Evolutionary conservation across 2,888 invertebrate species (phyloP).

Genomic region (Apoda limacodes): DNA sequence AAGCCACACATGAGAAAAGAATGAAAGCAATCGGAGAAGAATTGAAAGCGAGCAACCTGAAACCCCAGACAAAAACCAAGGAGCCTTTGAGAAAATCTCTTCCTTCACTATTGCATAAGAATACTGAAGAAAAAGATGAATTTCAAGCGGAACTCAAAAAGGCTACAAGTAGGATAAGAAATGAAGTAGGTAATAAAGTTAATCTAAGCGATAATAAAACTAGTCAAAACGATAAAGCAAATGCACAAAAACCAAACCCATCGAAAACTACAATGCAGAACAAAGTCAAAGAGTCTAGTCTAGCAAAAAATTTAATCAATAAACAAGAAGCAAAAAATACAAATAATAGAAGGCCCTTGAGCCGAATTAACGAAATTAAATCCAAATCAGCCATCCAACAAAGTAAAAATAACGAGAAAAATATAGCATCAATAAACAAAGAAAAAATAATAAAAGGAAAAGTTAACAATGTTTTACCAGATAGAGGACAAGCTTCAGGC

Average conservation of each 20-base stretch:
- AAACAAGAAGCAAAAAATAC: conserved; percentile 30
- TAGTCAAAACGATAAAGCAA: conserved; percentile 54
- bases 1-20: conserved; percentile 40
- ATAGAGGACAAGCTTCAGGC: conserved; percentile 71
- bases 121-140: conserved; percentile 67
- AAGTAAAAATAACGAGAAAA: conserved; percentile 27
- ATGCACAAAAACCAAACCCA: conserved; percentile 49
- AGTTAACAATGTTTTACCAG: conserved; percentile 44
- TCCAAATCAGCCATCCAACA: conserved; percentile 29
- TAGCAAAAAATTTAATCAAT: conserved; percentile 32
- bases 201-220: conserved; percentile 58
- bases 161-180: conserved; percentile 64
- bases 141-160: conserved; percentile 65
- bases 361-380: conserved; percentile 42
- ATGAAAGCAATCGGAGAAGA: conserved; percentile 46
- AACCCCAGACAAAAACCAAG: conserved; percentile 39
- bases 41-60: conserved; percentile 38
- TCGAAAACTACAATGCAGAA: conserved; percentile 46
- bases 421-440: conserved; percentile 30
- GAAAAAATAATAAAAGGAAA: conserved; percentile 36
- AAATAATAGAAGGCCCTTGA: conserved; percentile 39
- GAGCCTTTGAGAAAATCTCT: conserved; percentile 65
- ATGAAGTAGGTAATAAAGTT: conserved; percentile 56
- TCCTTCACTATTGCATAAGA: conserved; percentile 61
- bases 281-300: conserved; percentile 67